Base-by-base conservation (phyloP, 2,888 invertebrate species). In the Helobdella robusta region DNA sequence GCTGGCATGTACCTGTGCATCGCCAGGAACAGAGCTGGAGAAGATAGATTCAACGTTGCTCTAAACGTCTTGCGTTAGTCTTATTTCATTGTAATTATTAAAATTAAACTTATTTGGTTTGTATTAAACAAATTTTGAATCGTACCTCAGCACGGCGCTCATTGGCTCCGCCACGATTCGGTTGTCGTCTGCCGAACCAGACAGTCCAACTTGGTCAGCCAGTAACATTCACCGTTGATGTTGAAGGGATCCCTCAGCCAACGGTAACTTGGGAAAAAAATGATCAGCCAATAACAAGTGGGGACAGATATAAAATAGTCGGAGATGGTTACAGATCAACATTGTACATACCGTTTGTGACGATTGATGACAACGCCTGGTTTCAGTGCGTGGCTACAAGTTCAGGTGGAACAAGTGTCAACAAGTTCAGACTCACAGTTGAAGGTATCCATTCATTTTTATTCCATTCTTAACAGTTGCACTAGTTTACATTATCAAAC, bases 351-450 rank as follows among this genome's bases (percentile, higher is more conserved):
- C 86, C 88, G 72, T 84, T 86, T 81, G 89, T 90, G 73, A 87
- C 86, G 81, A 85, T 87, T 80, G 84, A 86, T 78, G 93, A 95
- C 83, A 88, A 91, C 77, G 93, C 91, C 76, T 97, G 94, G 94
- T 97, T 93, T 81, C 94, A 95, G 81, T 97, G 95, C 82, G 93
- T 92, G 70, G 97, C 97, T 74, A 91, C 92, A 82, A 97, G 95
- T 82, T 87, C 90, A 77, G 93, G 93, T 77, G 97, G 97, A 79
- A 93, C 93, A 77, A 93, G 94, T 75, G 90, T 93, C 72, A 94
- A 95, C 77, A 86, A 95, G 80, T 94, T 93, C 72, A 85, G 92
- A 81, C 86, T 97, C 75, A 73, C 72, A 44, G 79, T 80, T 6
- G 73, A 77, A 64, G 61, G 67, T 67, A 32, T 35, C 36, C n/a